A percentile compares a stretch with the other conserved stretches of the same genome.
Conservation (phyloP, 2,797 vertebrate genomes). For the Ptychadena robeensis region DNA sequence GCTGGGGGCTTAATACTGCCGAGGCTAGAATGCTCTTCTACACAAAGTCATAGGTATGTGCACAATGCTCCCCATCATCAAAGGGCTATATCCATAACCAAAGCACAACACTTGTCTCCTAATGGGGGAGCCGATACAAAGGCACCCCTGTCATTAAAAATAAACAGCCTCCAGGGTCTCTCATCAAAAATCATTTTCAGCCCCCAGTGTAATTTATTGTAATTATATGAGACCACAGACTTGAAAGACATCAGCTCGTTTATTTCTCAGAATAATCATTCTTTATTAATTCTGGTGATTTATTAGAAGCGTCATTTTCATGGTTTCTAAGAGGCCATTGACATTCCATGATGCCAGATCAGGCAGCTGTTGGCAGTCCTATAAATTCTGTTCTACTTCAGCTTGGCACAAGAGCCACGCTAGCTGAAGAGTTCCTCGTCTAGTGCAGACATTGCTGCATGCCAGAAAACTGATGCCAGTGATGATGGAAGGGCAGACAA, state of each 20-base stretch:
- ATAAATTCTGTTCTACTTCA: slow-evolving; percentile 11
- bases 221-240: slow-evolving; percentile 33
- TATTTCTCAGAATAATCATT: not conserved
- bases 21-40: slow-evolving; percentile 2
- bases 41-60: slow-evolving; percentile 24
- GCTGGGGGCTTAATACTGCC: slow-evolving; percentile 29
- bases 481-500: not conserved
- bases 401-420: not conserved
- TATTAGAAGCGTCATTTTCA: slow-evolving; percentile 1
- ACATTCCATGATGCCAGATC: slow-evolving; percentile 10
- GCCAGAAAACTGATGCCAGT: not conserved
- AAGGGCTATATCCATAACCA: slow-evolving; percentile 17
- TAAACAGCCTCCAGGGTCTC: slow-evolving; percentile 35
- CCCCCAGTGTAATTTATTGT: slow-evolving; percentile 26
- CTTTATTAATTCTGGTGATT: slow-evolving; percentile 13
- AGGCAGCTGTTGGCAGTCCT: slow-evolving; percentile 33
- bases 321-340: slow-evolving; percentile 4
- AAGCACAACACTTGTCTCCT: slow-evolving; percentile 8
- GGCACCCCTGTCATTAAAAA: slow-evolving; percentile 33
- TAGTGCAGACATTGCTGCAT: slow-evolving; percentile 14
- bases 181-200: slow-evolving; percentile 35
- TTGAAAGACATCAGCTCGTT: not conserved
- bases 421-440: slow-evolving; percentile 3
- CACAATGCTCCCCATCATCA: not conserved
- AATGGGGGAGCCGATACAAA: slow-evolving; percentile 41